Base-by-base conservation (phyloP, 2,113 vertebrate genomes). In the Xerus inauris region DNA sequence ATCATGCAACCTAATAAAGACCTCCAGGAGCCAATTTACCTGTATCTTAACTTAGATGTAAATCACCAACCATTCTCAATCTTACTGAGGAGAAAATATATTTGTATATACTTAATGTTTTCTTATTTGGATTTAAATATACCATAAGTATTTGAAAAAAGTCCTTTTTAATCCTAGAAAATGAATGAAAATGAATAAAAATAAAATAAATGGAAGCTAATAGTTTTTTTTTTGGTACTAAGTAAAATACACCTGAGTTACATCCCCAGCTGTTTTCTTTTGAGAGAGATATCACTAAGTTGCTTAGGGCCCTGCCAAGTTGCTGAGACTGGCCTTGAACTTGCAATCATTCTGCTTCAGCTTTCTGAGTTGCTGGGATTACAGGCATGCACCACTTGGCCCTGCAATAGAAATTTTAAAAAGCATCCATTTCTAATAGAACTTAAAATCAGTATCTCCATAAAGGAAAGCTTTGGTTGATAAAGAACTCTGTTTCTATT, bases 131-230 rank as follows among this genome's bases (percentile, higher is more conserved):
- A 76, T 87, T 94, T 92, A 82, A 94, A 96, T 22, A 62, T 45
- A 54, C 42, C 35, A 1, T 73, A 87, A 76, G 20, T 26, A 49
- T 49, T 73, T 42, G 13, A 35, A 32, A 35, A 59, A 89, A 8
- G 84, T 49, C 20, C 22, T 76, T 75, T 0, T 91, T 30, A 75
- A 64, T 45, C 10, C 32, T 80, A 84, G 24, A 79, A 83, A 96
- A 86, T 47, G 3, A 40, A 62, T 64, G 42, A 83, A 89, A 54
- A 84, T 30, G 2, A 62, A 62, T 76, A 35, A 73, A 95, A 92
- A 80, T 72, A 89, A 94, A 65, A 13, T 32, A 88, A 57, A 32
- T 90, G 13, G 89, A 93, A 96, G 22, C 59, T 76, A 84, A 64
- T 84, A 87, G 19, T 3, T 40, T 38, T 72, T 24, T 59, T 59